Percentiles rank a stretch among this genome's conserved stretches.
Evolutionary conservation across 2,113 vertebrate species (phyloP).

Genomic region (Chlorodrepanis virens): DNA sequence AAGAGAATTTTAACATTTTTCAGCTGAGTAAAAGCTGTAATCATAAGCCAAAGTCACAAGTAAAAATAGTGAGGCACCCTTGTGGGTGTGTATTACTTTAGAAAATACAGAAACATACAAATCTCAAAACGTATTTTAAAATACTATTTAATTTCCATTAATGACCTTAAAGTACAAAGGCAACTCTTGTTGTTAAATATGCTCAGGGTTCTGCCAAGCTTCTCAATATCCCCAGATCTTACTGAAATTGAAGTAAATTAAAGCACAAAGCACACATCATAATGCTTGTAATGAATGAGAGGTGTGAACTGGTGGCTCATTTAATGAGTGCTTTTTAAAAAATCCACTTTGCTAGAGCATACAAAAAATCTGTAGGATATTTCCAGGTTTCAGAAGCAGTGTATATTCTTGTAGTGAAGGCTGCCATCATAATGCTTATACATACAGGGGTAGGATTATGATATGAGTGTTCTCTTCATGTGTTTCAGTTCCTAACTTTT

Average conservation of each 20-base stretch:
- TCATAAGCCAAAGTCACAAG: not conserved
- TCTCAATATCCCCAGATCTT: not conserved
- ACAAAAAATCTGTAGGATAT: not conserved
- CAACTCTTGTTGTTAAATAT: not conserved
- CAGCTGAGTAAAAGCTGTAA: not conserved
- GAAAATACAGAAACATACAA: not conserved
- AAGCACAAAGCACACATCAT: not conserved
- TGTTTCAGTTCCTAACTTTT: not conserved
- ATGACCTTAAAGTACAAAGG: not conserved
- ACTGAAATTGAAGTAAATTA: not conserved
- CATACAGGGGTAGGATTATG: not conserved
- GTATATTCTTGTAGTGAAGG: not conserved
- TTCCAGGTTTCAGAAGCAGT: not conserved
- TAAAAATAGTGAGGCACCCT: not conserved
- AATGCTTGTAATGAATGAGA: not conserved
- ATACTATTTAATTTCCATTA: not conserved
- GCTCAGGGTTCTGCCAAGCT: not conserved
- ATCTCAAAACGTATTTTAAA: not conserved
- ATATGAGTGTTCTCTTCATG: not conserved
- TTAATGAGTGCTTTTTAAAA: not conserved
- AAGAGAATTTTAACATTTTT: slow-evolving; percentile 15
- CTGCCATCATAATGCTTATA: not conserved
- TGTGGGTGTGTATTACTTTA: not conserved
- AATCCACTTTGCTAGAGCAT: not conserved
- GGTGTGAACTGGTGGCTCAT: not conserved